Percentiles rank a stretch among this genome's conserved stretches.
These are phyloP conservation scores for Empis livida DNA, from an alignment of 2,888 invertebrate genomes.

Conservation along the genomic window DNA sequence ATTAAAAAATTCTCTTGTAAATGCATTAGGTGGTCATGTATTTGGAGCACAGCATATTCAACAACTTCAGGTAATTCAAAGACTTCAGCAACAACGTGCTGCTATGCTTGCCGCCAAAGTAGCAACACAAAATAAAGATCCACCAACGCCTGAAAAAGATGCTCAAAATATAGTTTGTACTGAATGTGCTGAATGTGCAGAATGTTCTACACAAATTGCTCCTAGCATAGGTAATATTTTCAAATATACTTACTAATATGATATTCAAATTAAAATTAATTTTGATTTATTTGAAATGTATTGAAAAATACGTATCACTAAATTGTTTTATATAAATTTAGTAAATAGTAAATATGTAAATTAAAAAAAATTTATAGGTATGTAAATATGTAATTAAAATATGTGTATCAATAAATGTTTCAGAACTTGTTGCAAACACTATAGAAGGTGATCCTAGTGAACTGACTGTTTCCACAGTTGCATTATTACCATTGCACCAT, in stretches of 20 bases:
- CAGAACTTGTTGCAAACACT: background rate
- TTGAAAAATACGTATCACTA: no score
- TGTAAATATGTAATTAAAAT: no score
- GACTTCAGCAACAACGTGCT: constrained; percentile 47
- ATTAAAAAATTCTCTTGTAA: constrained; percentile 45
- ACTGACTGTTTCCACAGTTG: constrained; percentile 32
- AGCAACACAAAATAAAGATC: constrained; percentile 5
- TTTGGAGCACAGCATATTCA: constrained; percentile 51
- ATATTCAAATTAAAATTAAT: no score
- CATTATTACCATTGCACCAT: constrained; percentile 32
- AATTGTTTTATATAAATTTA: no score
- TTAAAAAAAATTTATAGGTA: no score
- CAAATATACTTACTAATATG: no score
- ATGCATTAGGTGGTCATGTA: constrained; percentile 47
- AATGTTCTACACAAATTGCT: constrained; percentile 32
- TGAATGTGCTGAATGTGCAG: constrained; percentile 36
- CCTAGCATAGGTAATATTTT: background rate
- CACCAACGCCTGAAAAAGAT: constrained; percentile 24
- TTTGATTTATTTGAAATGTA: no score
- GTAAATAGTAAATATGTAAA: no score
- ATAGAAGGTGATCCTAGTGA: constrained; percentile 24
- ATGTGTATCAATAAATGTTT: background rate
- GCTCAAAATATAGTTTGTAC: constrained; percentile 29
- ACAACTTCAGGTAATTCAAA: constrained; percentile 48
- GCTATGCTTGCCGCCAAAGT: constrained; percentile 37